A percentile compares a stretch with the other conserved stretches of the same genome.
Conservation (phyloP, 2,113 vertebrate species). For the Miniopterus natalensis region DNA sequence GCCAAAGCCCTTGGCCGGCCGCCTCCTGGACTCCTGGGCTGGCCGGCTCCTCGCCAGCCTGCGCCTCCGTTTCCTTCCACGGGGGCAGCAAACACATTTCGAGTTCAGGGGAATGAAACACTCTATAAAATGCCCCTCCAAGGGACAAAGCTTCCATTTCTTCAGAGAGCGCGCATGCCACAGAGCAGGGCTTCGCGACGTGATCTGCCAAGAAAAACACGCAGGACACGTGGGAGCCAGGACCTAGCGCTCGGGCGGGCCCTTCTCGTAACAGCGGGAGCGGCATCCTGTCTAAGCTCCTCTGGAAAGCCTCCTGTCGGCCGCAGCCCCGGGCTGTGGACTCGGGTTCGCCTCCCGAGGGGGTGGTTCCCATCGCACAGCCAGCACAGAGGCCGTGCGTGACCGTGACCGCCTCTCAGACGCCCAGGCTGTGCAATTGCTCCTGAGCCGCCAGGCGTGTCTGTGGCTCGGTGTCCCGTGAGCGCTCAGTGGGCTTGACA, state of each 20-base stretch:
- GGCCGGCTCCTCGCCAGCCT: not conserved
- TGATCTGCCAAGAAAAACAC: constrained; percentile 71
- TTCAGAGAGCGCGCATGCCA: not conserved
- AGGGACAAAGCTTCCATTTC: constrained; percentile 32
- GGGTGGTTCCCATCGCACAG: not conserved
- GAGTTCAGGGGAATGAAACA: constrained; percentile 38
- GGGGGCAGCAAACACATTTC: not conserved
- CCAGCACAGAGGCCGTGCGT: not conserved
- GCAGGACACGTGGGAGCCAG: not conserved
- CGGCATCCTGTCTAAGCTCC: constrained; percentile 10
- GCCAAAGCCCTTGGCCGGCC: constrained; percentile 38
- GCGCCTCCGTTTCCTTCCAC: constrained; percentile 53
- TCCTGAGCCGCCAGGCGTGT: not conserved
- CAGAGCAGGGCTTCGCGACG: not conserved
- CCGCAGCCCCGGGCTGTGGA: constrained; percentile 3
- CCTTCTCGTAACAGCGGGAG: constrained; percentile 41
- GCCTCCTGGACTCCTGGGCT: constrained; percentile 37
- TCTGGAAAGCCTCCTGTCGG: constrained; percentile 64
- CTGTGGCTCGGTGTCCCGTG: not conserved
- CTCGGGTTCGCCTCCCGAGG: constrained; percentile 39
- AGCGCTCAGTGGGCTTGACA: not conserved
- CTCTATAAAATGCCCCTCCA: constrained; percentile 29
- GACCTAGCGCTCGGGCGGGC: constrained; percentile 30
- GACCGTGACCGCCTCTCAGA: not conserved
- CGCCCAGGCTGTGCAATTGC: not conserved